Base-by-base conservation (phyloP, 2,797 vertebrate species). In the Coccyzus lansbergi region DNA sequence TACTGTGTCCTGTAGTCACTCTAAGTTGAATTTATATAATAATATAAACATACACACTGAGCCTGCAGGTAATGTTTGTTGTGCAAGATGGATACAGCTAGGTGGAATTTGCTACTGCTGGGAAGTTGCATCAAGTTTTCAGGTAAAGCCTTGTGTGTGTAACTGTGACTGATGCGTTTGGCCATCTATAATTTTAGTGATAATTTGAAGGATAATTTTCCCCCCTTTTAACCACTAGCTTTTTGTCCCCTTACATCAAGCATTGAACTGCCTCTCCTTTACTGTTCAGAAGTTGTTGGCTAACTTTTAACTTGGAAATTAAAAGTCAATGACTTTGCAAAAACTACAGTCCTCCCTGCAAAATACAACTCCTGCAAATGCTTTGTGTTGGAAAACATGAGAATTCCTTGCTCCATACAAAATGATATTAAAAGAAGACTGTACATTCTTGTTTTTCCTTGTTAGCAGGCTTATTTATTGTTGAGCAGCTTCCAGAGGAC, bases 1-100 rank as follows among this genome's bases (percentile, higher is more conserved):
- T 81, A 15, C 28, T 67, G 55, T 82, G 34, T 69, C 74, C 81
- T 78, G 29, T 48, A 28, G 78, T 86, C 29, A 15, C 38, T 67
- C 59, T 44, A 53, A 67, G 15, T 2, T 46, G 60, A 83, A 72
- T 88, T 87, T 78, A 44, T 22, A 60, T 62, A 78, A 75, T 56
- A 78, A 56, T 67, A 70, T 15, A 36, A 42, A 67, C 52, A 25
- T 16, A n/a, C 2, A 4, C 38, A 16, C 3, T 67, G 81, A 93
- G 58, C 42, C 14, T 20, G 34, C 24, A 81, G 56, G 15, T 58
- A 59, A 62, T 65, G n/a, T 68, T 44, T 51, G 58, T 52, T 33
- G 22, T 38, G 7, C 44, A 40, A 71, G 25, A n/a, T 56, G 34
- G 69, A 24, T 31, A 31, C 42, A 44, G 5, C 0, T 0, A 1